Evolutionary conservation across 1,140 invertebrate species (phyloP).

Genomic region (Leguminivora glycinivorella): DNA sequence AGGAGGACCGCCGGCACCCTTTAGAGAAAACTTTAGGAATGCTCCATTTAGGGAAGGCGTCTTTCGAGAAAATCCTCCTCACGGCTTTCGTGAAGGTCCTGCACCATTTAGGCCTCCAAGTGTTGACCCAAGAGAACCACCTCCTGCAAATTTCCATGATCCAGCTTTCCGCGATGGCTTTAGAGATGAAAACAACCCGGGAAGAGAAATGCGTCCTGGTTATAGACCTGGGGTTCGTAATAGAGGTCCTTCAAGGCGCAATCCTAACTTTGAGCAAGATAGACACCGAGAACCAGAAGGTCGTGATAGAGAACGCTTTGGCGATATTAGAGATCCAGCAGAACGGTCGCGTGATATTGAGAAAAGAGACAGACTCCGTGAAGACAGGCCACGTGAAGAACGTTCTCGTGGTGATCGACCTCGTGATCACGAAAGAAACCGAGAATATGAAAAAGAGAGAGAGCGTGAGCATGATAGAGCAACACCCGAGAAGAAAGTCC

Average conservation of each 20-base stretch:
- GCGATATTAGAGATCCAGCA: conserved; percentile 36
- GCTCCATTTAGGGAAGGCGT: conserved; percentile 63
- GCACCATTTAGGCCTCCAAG: conserved; percentile 60
- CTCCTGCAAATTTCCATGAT: conserved; percentile 52
- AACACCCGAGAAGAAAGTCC: conserved; percentile 65
- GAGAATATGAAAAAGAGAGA: conserved; percentile 69
- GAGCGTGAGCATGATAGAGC: conserved; percentile 61
- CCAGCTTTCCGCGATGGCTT: conserved; percentile 56
- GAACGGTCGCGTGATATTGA: conserved; percentile 55
- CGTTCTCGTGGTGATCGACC: conserved; percentile 48
- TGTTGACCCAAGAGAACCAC: conserved; percentile 47
- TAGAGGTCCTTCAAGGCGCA: conserved; percentile 56
- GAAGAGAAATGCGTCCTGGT: conserved; percentile 53
- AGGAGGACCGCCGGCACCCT: conserved; percentile 54
- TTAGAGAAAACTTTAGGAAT: conserved; percentile 64
- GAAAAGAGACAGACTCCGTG: conserved; percentile 49
- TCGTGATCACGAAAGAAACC: conserved; percentile 62
- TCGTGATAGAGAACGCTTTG: conserved; percentile 58
- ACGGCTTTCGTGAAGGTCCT: conserved; percentile 57
- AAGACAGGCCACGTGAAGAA: conserved; percentile 49
- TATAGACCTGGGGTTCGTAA: conserved; percentile 55
- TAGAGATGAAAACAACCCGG: conserved; percentile 58
- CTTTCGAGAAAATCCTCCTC: conserved; percentile 62
- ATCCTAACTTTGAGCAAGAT: conserved; percentile 62
- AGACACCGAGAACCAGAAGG: conserved; percentile 62